These are phyloP conservation scores for Oreonectes daqikongensis DNA, from an alignment of 2,797 vertebrate species.

Conservation along the genomic window DNA sequence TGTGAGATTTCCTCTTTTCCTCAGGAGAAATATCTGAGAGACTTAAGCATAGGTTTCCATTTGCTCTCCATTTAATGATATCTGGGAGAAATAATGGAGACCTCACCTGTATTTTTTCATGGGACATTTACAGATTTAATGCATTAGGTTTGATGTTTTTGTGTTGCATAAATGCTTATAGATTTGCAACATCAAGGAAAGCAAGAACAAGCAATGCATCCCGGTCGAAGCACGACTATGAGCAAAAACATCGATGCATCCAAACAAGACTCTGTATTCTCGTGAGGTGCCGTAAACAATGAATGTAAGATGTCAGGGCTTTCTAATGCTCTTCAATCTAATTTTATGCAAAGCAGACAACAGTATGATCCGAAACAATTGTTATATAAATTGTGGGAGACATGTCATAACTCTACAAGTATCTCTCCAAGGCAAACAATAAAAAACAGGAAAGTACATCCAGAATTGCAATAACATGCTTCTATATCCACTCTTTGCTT, in stretches of 20 bases:
- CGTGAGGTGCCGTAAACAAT: constrained; percentile 15
- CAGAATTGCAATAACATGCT: constrained; percentile 11
- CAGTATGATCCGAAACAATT: constrained; percentile 4
- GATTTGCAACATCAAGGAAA: no score
- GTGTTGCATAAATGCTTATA: no score
- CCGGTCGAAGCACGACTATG: no score
- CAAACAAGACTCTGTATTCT: background rate
- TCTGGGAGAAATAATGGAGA: no score
- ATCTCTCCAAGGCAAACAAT: constrained; percentile 18
- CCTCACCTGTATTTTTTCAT: no score
- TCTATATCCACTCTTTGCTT: constrained; percentile 1
- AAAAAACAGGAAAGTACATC: background rate
- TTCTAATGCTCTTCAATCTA: background rate
- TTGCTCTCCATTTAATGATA: no score
- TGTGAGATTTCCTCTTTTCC: no score
- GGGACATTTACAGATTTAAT: no score
- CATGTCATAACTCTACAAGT: constrained; percentile 30
- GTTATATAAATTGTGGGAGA: constrained; percentile 10
- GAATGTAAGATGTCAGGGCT: constrained; percentile 6
- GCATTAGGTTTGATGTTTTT: background rate
- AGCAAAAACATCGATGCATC: background rate
- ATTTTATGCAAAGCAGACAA: constrained; percentile 21
- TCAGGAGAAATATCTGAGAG: no score
- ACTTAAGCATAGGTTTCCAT: no score
- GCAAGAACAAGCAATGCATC: no score